These are phyloP conservation scores for Aphyosemion australe DNA, from an alignment of 2,113 vertebrate species.

Conservation along the genomic window DNA sequence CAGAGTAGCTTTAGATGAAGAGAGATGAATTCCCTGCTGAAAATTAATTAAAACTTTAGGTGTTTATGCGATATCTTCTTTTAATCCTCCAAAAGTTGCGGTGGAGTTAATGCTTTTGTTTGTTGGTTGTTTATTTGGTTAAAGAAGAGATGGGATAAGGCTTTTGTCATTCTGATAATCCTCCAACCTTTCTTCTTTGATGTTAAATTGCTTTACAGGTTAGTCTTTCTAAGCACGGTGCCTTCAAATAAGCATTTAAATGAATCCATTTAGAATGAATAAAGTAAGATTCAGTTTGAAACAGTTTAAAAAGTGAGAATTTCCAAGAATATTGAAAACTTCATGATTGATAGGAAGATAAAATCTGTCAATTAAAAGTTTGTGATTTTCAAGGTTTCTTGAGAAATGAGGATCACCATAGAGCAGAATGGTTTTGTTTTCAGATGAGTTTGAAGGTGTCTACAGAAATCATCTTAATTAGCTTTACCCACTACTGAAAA, in stretches of 20 bases:
- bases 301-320: not conserved
- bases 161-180: not conserved
- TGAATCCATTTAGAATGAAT: not conserved
- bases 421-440: not conserved
- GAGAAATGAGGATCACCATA: not conserved
- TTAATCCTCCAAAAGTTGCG: not conserved
- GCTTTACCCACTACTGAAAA: too few species aligned
- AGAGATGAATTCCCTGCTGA: not conserved
- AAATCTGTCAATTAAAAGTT: constrained; percentile 1
- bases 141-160: not conserved
- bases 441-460: too few species aligned
- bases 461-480: too few species aligned
- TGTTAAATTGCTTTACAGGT: constrained; percentile 8
- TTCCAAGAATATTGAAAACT: not conserved
- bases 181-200: not conserved
- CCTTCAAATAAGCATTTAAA: not conserved
- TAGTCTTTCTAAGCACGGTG: not conserved
- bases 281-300: not conserved
- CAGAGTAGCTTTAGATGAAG: not conserved
- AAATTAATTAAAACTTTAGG: not conserved
- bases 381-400: constrained; percentile 7
- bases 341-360: not conserved
- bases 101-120: not conserved
- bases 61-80: too few species aligned
- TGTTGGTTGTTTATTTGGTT: not conserved